phyloP scores from a whole-genome alignment of 1,140 invertebrate genomes.

The Agrypnia vestita region DNA sequence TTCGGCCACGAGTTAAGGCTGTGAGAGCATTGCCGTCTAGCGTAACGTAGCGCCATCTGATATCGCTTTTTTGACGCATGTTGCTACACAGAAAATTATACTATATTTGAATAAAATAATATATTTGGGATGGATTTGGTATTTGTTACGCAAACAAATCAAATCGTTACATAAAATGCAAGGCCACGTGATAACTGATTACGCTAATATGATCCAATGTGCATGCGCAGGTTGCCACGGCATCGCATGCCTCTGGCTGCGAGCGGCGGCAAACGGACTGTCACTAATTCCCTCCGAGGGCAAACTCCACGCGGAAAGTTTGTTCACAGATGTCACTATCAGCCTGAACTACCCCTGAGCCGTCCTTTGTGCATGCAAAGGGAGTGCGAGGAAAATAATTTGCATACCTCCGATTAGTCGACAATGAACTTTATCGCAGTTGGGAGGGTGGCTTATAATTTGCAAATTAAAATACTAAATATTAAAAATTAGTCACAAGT shows the following conservation, averaged over 20 bases:
- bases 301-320: slow-evolving; percentile 18
- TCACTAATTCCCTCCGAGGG: slow-evolving; percentile 34
- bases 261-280: neutral
- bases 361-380: slow-evolving; percentile 5
- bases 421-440: slow-evolving; percentile 7
- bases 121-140: no score
- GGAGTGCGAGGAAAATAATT: slow-evolving; percentile 23
- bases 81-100: no score
- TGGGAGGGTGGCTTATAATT: slow-evolving; percentile 1
- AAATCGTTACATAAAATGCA: no score
- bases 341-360: neutral
- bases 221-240: neutral
- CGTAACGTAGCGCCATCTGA: no score
- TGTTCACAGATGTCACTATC: slow-evolving; percentile 24
- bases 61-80: no score
- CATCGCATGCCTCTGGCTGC: slow-evolving; percentile 2
- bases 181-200: no score
- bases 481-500: no score
- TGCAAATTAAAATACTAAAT: neutral
- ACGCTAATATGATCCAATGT: neutral
- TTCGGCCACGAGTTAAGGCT: no score
- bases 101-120: no score
- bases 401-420: slow-evolving; percentile 23
- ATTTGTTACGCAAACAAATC: no score
- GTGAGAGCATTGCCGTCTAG: no score